Evolutionary conservation across 2,113 vertebrate species (phyloP).

Genomic region (Coryphaenoides rupestris): DNA sequence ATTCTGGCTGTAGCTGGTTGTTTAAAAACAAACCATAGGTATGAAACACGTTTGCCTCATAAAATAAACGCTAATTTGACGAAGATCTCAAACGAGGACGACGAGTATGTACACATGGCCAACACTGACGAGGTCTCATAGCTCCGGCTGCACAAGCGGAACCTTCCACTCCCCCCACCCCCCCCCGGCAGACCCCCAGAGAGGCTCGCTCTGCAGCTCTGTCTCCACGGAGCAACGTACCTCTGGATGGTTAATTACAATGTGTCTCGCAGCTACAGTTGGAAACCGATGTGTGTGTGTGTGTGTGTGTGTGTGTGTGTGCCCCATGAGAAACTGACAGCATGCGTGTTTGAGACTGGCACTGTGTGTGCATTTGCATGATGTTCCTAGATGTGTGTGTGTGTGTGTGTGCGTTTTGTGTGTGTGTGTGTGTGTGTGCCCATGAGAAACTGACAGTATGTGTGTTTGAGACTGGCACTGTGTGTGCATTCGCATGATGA

Average conservation of each 20-base stretch:
- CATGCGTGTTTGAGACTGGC: background rate
- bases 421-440: conserved; percentile 3
- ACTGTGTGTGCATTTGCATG: conserved; percentile 5
- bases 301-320: conserved; percentile 19
- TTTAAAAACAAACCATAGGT: no score
- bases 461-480: background rate
- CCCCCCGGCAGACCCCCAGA: conserved; percentile 28
- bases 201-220: conserved; percentile 29
- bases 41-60: no score
- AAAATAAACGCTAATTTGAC: no score
- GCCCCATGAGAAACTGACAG: background rate
- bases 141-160: conserved; percentile 17
- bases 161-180: conserved; percentile 21
- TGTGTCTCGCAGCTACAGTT: conserved; percentile 59
- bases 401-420: background rate
- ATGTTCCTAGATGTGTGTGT: background rate
- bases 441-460: background rate
- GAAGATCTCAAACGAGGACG: no score
- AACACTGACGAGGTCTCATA: conserved; percentile 13
- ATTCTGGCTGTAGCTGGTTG: no score
- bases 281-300: conserved; percentile 19
- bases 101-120: no score
- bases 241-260: conserved; percentile 59
- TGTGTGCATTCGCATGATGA: conserved; percentile 1
- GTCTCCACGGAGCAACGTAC: conserved; percentile 36